A percentile compares a stretch with the other conserved stretches of the same genome.
Conservation (phyloP, 2,888 invertebrate species). For the Eugnorisma glareosa region DNA sequence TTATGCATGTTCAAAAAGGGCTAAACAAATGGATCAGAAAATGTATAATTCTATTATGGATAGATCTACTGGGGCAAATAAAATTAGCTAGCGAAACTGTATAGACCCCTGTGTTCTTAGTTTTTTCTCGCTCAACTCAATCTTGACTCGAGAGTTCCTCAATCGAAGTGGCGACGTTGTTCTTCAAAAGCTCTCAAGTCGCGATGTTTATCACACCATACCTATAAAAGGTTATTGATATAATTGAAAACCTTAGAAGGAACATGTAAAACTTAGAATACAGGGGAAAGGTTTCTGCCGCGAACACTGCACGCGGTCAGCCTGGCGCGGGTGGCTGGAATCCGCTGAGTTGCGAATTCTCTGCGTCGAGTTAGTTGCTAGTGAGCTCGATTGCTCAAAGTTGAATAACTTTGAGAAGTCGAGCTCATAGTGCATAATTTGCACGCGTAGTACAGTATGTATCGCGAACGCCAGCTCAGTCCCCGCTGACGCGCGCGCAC, state of each 20-base stretch:
- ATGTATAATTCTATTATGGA: not conserved
- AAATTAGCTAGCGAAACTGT: not conserved
- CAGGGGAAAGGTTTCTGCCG: conserved; percentile 24
- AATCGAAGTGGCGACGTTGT: not conserved
- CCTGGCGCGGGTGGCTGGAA: conserved; percentile 71
- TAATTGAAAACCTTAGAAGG: not conserved
- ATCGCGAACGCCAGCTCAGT: conserved; percentile 79
- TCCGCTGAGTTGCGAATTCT: conserved; percentile 86
- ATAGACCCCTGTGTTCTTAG: not conserved
- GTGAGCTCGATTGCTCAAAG: too few species aligned
- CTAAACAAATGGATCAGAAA: not conserved
- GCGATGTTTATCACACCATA: not conserved
- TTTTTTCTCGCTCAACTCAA: not conserved
- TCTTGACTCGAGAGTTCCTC: not conserved
- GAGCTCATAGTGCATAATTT: conserved; percentile 84
- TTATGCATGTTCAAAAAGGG: not conserved
- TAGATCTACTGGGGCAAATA: not conserved
- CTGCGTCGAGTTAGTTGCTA: conserved; percentile 72
- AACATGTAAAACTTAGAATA: not conserved
- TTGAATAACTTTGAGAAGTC: conserved; percentile 77
- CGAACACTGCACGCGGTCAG: conserved; percentile 63
- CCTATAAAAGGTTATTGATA: not conserved
- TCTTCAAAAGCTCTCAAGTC: conserved; percentile 9
- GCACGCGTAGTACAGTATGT: conserved; percentile 74
- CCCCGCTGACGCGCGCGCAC: conserved; percentile 78